Percentiles rank a stretch among this genome's conserved stretches.
Evolutionary conservation across 2,888 invertebrate species (phyloP).

Genomic region (Tinea pellionella): DNA sequence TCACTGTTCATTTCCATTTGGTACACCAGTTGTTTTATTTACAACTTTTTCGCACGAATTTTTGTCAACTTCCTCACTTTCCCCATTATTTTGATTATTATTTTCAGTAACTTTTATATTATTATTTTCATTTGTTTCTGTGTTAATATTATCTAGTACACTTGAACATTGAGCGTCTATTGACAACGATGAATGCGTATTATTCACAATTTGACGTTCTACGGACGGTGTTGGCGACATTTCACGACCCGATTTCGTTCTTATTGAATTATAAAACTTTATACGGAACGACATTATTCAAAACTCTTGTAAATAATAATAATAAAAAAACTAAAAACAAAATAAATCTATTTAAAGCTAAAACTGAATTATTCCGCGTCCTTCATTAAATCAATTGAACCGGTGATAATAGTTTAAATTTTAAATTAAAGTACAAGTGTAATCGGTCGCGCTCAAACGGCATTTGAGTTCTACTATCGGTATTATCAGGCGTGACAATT

Average conservation of each 20-base stretch:
- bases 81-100: neutral
- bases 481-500: slow-evolving; percentile 10
- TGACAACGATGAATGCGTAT: neutral
- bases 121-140: neutral
- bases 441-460: slow-evolving; percentile 9
- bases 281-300: neutral
- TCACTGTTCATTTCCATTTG: slow-evolving; percentile 1
- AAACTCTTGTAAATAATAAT: neutral
- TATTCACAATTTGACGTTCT: neutral
- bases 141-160: neutral
- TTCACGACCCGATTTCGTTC: neutral
- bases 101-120: neutral
- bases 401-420: slow-evolving; percentile 8
- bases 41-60: neutral
- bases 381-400: slow-evolving; percentile 5
- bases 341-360: neutral
- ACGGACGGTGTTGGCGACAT: neutral
- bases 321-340: neutral
- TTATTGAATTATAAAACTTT: neutral
- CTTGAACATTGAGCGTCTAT: neutral
- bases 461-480: neutral
- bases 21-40: neutral
- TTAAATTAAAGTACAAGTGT: slow-evolving; percentile 1
- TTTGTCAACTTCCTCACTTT: neutral
- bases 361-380: neutral